These are phyloP conservation scores for Nannospalax galili DNA, from an alignment of 2,113 vertebrate species.

Conservation along the genomic window DNA sequence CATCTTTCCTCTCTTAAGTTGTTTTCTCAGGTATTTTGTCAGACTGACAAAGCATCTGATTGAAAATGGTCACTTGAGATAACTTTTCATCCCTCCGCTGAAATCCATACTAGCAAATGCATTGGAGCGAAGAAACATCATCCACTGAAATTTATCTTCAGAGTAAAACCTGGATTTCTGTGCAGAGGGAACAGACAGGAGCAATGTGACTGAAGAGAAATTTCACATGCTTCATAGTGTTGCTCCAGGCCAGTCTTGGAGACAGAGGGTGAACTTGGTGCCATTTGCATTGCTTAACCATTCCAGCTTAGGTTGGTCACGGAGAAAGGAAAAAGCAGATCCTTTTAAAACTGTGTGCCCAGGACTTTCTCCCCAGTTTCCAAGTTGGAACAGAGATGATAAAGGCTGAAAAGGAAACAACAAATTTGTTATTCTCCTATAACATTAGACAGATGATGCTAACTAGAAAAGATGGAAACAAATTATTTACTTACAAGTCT, in stretches of 20 bases:
- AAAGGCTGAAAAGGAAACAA: conserved; percentile 37
- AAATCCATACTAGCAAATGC: not conserved
- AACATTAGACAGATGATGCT: conserved; percentile 4
- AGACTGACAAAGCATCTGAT: not conserved
- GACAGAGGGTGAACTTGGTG: conserved; percentile 6
- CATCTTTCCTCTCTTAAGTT: not conserved
- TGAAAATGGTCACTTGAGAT: not conserved
- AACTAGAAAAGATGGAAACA: conserved; percentile 17
- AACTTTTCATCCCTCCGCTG: not conserved
- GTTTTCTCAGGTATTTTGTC: not conserved
- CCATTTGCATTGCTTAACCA: conserved; percentile 43
- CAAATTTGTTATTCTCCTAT: conserved; percentile 44
- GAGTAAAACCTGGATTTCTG: not conserved
- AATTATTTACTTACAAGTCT: conserved; percentile 31
- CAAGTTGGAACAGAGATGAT: conserved; percentile 65
- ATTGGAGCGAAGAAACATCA: not conserved
- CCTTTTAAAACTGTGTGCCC: conserved; percentile 69
- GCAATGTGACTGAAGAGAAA: not conserved
- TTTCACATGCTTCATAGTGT: not conserved
- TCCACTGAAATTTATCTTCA: conserved; percentile 8
- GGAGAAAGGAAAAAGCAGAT: conserved; percentile 67
- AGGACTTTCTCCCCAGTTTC: conserved; percentile 61
- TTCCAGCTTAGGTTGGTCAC: conserved; percentile 21
- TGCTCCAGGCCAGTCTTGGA: conserved; percentile 31
- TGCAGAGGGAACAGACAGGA: not conserved